Evolutionary conservation across 2,888 invertebrate genomes (phyloP).

Genomic region (Furcula furcula): DNA sequence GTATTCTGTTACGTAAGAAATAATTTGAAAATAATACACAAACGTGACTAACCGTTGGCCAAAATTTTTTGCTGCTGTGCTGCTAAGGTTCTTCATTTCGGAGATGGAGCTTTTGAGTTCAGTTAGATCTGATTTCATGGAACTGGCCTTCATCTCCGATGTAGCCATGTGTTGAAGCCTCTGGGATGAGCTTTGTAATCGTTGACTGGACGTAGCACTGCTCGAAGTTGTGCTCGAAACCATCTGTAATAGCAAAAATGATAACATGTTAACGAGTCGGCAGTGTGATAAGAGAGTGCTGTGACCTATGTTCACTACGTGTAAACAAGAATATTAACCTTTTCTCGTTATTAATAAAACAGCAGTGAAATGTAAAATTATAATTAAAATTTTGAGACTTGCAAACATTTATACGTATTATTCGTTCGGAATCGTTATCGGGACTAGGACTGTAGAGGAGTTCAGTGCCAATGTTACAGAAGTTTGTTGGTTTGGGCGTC

Average conservation of each 20-base stretch:
- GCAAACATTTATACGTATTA: conserved; percentile 29
- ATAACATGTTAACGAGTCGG: conserved; percentile 4
- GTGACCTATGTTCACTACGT: background rate
- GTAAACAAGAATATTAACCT: conserved; percentile 9
- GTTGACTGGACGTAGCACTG: conserved; percentile 82
- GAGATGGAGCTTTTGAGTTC: conserved; percentile 92
- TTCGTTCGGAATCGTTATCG: conserved; percentile 67
- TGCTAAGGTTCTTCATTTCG: conserved; percentile 90
- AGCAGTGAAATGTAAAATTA: conserved; percentile 7
- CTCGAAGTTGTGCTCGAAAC: conserved; percentile 82
- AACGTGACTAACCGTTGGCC: conserved; percentile 61
- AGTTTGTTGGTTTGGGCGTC: conserved; percentile 66
- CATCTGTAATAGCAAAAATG: conserved; percentile 57
- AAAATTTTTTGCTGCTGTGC: conserved; percentile 67
- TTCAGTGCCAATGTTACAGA: conserved; percentile 77
- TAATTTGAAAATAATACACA: conserved; percentile 16
- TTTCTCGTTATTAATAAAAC: conserved; percentile 6
- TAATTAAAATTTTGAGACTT: background rate
- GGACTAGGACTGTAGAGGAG: conserved; percentile 67
- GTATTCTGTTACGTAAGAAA: conserved; percentile 28
- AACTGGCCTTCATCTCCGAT: conserved; percentile 91
- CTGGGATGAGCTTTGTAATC: conserved; percentile 81
- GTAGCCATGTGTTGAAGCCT: conserved; percentile 78
- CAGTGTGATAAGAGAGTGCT: conserved; percentile 9
- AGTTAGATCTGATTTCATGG: conserved; percentile 89